Evolutionary conservation across 2,797 vertebrate species (phyloP).

Genomic region (Argentina silus): DNA sequence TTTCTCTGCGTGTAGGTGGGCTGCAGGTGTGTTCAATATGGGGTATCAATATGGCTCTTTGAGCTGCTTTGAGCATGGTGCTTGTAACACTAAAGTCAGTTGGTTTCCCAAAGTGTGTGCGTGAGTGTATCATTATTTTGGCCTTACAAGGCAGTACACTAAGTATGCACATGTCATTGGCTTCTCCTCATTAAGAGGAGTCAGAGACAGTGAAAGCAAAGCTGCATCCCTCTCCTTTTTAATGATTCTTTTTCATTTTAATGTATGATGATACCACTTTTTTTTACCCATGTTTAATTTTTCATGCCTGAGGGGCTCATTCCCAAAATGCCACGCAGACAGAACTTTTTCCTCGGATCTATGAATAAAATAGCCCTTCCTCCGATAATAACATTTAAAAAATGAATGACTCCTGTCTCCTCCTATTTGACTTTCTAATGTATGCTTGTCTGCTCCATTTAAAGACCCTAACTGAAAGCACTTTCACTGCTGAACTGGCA

Average conservation of each 20-base stretch:
- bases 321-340: neutral
- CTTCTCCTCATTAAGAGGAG: neutral
- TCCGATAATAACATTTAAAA: neutral
- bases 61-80: neutral
- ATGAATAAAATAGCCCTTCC: neutral
- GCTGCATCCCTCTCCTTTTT: neutral
- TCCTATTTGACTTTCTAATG: neutral
- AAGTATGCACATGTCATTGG: neutral
- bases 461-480: neutral
- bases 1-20: neutral
- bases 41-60: neutral
- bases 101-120: too few species aligned
- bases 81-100: too few species aligned
- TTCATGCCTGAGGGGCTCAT: neutral
- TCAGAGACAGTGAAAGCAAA: neutral
- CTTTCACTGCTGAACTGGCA: constrained; percentile 5
- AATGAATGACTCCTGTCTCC: neutral
- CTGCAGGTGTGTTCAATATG: neutral
- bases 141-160: too few species aligned
- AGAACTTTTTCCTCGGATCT: neutral
- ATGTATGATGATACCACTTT: neutral
- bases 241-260: neutral
- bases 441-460: constrained; percentile 2
- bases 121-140: too few species aligned
- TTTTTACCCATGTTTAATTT: neutral